Percentiles rank a stretch among this genome's conserved stretches.
Conservation (phyloP, 2,113 vertebrate species). For the Neopipo cinnamomea region DNA sequence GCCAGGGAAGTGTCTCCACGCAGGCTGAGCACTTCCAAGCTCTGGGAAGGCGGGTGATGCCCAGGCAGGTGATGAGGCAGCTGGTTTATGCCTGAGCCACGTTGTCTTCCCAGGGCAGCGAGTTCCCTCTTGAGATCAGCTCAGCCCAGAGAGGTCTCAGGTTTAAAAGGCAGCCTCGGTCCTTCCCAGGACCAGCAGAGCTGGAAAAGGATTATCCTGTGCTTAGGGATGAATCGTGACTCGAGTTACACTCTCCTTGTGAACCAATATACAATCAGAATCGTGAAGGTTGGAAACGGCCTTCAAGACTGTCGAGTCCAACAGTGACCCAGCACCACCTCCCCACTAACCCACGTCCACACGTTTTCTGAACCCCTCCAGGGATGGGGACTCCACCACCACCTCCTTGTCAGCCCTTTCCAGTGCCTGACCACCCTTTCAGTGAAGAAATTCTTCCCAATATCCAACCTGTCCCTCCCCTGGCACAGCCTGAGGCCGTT, state of each 20-base stretch:
- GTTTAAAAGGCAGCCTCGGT: background rate
- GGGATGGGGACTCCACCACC: background rate
- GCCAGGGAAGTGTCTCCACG: background rate
- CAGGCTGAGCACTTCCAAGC: accelerated
- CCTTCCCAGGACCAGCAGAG: background rate
- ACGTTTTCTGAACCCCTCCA: background rate
- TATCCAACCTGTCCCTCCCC: background rate
- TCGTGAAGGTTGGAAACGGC: background rate
- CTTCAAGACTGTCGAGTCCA: background rate
- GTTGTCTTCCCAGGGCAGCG: accelerated
- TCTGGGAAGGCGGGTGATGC: accelerated
- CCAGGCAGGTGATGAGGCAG: background rate
- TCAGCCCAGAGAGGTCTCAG: background rate
- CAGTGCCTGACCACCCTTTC: background rate
- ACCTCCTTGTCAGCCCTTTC: background rate
- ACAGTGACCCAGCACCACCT: background rate
- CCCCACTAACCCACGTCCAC: background rate
- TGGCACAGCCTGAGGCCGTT: accelerated
- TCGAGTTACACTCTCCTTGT: background rate
- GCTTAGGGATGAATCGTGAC: background rate
- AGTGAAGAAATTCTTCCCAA: background rate
- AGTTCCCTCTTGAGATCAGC: accelerated
- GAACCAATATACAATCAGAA: background rate
- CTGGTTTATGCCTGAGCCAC: background rate
- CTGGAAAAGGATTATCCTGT: background rate